phyloP scores from a whole-genome alignment of 2,113 vertebrate genomes.

The Zosterops borbonicus region DNA sequence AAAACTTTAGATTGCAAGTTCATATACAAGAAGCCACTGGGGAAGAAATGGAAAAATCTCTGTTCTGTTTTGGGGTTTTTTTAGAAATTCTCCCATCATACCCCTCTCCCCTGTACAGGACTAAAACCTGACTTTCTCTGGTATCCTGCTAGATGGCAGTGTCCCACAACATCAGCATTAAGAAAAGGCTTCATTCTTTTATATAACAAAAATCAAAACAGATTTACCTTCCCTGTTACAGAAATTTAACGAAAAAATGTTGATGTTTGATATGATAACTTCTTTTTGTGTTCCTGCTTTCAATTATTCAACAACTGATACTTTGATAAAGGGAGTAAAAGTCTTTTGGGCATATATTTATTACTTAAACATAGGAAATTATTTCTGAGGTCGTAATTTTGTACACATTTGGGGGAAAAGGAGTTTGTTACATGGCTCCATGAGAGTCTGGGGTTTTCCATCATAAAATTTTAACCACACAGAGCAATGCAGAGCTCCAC shows the following conservation, averaged over 20 bases:
- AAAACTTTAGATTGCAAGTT: neutral
- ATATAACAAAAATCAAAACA: neutral
- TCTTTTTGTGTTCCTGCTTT: neutral
- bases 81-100: neutral
- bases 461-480: conserved; percentile 11
- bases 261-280: neutral
- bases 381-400: neutral
- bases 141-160: conserved; percentile 15
- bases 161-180: neutral
- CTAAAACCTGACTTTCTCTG: neutral
- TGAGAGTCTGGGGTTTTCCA: neutral
- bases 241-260: neutral
- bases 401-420: neutral
- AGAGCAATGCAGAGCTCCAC: neutral
- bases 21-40: neutral
- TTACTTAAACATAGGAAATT: neutral
- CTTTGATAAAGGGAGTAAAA: neutral
- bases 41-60: neutral
- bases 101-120: neutral
- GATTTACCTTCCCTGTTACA: neutral
- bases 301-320: neutral
- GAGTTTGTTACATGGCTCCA: neutral
- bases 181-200: neutral
- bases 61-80: neutral
- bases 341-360: neutral